phyloP scores from a whole-genome alignment of 2,113 vertebrate genomes.

The Artemisiospiza belli region DNA sequence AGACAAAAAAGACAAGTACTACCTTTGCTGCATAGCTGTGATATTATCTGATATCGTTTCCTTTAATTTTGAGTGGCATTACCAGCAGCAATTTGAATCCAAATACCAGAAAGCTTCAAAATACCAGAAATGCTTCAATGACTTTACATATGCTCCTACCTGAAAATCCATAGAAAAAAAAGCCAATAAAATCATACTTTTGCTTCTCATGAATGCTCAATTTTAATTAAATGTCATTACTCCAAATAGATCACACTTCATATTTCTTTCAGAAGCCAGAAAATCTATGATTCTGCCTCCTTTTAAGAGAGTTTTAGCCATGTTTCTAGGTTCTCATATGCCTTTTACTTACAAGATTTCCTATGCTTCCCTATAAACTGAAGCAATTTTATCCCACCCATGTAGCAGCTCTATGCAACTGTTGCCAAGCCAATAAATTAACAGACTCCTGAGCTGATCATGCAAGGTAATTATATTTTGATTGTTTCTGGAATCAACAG shows the following conservation, averaged over 20 bases:
- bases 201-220: not conserved
- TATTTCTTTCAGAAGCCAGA: not conserved
- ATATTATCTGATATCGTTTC: not conserved
- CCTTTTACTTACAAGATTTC: not conserved
- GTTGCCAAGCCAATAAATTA: not conserved
- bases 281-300: not conserved
- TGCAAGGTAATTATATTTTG: not conserved
- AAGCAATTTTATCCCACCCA: not conserved
- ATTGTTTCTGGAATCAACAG: not conserved
- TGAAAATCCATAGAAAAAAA: not conserved
- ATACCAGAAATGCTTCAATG: not conserved
- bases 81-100: not conserved
- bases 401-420: not conserved
- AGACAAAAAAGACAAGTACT: not conserved
- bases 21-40: not conserved
- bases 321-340: not conserved
- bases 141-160: not conserved
- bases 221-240: conserved; percentile 20
- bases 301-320: not conserved
- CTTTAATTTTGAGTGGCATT: not conserved
- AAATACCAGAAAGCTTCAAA: not conserved
- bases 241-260: not conserved
- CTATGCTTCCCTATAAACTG: not conserved
- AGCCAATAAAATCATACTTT: not conserved
- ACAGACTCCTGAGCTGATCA: not conserved